These are phyloP conservation scores for Sterrhoptilus dennistouni DNA, from an alignment of 2,113 vertebrate species.

Conservation along the genomic window DNA sequence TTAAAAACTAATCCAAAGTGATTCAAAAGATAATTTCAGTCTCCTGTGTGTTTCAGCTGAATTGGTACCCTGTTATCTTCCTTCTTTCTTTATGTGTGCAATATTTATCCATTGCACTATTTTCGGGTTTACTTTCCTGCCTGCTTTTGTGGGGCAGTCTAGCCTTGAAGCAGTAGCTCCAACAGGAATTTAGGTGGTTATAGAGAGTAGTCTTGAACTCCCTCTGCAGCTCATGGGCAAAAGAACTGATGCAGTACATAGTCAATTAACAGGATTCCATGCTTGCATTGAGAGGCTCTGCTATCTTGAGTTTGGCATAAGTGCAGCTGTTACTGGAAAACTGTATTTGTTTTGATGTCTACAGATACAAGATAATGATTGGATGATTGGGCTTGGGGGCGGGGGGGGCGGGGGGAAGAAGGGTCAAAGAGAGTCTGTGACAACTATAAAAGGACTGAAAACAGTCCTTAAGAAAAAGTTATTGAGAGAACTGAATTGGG, in stretches of 20 bases:
- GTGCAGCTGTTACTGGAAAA: not conserved
- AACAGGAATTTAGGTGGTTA: not conserved
- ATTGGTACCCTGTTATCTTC: not conserved
- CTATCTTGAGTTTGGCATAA: not conserved
- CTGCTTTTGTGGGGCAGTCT: not conserved
- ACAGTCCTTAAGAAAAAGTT: not conserved
- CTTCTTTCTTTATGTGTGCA: not conserved
- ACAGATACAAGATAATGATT: not conserved
- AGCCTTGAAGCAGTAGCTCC: not conserved
- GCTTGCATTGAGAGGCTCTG: not conserved
- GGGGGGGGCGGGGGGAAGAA: not conserved
- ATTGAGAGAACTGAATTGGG: not conserved
- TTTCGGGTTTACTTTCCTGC: not conserved
- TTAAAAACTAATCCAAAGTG: not conserved
- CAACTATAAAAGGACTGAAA: not conserved
- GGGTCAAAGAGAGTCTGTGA: not conserved
- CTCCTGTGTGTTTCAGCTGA: not conserved
- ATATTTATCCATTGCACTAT: not conserved
- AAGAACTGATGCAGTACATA: not conserved
- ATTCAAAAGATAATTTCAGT: not conserved
- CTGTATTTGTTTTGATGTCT: not conserved
- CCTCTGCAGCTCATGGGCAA: not conserved
- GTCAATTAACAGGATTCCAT: not conserved
- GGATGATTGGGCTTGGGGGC: not conserved
- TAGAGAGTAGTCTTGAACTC: fast-evolving